Evolutionary conservation across 2,888 invertebrate species (phyloP).

Genomic region (Eupeodes luniger): DNA sequence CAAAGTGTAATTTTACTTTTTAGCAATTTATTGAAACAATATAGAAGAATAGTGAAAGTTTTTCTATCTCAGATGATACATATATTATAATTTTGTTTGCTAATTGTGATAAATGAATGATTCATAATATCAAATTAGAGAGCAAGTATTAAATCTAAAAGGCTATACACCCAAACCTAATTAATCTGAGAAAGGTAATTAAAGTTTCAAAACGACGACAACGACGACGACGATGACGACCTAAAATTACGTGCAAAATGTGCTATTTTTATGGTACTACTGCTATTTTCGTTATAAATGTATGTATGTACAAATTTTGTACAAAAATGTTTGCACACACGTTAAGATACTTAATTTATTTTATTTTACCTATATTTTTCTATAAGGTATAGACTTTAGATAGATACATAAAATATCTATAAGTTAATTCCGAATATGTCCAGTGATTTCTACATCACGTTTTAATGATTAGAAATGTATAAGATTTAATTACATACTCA

Average conservation of each 20-base stretch:
- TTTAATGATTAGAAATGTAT: constrained; percentile 24
- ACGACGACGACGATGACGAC: no score
- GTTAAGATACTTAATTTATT: constrained; percentile 15
- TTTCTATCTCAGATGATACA: no score
- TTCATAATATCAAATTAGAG: constrained; percentile 17
- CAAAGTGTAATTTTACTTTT: constrained; percentile 8
- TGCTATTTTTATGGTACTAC: constrained; percentile 12
- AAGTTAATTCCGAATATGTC: neutral
- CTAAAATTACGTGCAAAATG: constrained; percentile 21
- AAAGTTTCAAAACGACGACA: neutral
- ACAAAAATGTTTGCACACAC: neutral
- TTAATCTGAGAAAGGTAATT: constrained; percentile 17
- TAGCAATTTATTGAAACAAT: neutral
- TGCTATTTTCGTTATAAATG: neutral
- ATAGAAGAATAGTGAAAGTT: constrained; percentile 36
- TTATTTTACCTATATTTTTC: neutral
- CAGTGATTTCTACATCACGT: constrained; percentile 30
- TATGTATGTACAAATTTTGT: neutral
- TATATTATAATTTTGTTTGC: neutral
- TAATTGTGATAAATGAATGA: neutral
- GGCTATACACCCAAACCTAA: neutral
- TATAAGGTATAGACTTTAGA: no score
- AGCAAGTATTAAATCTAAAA: neutral
- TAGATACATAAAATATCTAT: no score
- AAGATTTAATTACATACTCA: neutral